Evolutionary conservation across 2,888 invertebrate genomes (phyloP), one percentile per base, ranked within the genome.

Genomic region (Apoderus coryli): DNA sequence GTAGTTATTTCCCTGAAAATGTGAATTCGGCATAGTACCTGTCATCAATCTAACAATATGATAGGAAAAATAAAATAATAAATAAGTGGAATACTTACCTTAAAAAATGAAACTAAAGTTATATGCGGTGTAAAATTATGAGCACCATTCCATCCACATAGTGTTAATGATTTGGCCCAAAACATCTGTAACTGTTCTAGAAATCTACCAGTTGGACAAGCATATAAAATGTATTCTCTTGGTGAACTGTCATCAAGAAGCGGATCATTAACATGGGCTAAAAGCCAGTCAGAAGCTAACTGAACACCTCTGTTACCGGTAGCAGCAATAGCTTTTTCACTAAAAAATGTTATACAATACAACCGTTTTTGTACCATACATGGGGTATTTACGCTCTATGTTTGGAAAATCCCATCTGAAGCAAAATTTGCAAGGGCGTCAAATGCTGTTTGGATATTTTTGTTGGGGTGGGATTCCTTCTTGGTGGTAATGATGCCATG

Each of bases 61-160:
- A 19, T 16, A 11, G 10, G 11, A 4, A 16, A 10, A 16, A 10
- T 19, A 16, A n/a, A n/a, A n/a, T n/a, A n/a, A n/a, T n/a, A n/a
- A 19, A n/a, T 19, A 19, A 6, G 6, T 19, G n/a, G 13, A 12
- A 10, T 14, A 7, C 7, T 25, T 64, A 81, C 84, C 67, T 81
- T 79, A 48, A 90, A 90, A 58, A 85, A 88, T 9, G 85, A 78
- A 32, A 86, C 82, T 31, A 90, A 63, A 4, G 89, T 90, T 40
- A 90, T 80, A 50, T 90, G 90, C 2, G 89, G 89, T 35, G 82
- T 76, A 55, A 77, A 86, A 54, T 85, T 84, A 48, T 88, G 89
- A 2, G 86, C 86, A 12, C 85, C 82, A 60, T 89, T 90, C 81
- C 88, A 85, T 4, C 81, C 81, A 48, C 75, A 74, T 7, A 72